These are phyloP conservation scores for Alligator mississippiensis DNA, from an alignment of 2,113 vertebrate genomes.

Conservation along the genomic window DNA sequence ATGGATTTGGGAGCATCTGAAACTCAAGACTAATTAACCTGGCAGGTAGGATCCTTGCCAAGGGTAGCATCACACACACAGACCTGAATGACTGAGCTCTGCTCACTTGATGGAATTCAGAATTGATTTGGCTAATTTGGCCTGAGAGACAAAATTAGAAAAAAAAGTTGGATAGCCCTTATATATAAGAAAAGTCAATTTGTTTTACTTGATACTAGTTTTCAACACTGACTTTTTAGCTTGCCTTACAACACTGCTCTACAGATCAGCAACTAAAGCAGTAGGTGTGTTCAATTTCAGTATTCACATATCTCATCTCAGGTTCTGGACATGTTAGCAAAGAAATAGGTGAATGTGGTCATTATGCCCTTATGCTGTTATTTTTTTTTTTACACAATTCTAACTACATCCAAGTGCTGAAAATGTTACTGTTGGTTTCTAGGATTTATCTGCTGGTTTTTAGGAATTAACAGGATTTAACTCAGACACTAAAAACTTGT, in stretches of 20 bases:
- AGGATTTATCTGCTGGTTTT: not conserved
- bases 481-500: fast-evolving
- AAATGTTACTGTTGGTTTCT: not conserved
- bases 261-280: not conserved
- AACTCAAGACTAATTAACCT: too few species aligned
- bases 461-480: too few species aligned
- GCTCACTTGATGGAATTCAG: too few species aligned
- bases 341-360: not conserved
- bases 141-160: too few species aligned
- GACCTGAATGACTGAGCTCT: too few species aligned
- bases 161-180: too few species aligned
- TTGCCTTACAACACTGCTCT: not conserved
- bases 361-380: not conserved
- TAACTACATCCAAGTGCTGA: not conserved
- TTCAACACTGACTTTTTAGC: not conserved
- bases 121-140: too few species aligned
- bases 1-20: too few species aligned
- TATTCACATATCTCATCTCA: not conserved
- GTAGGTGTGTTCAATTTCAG: not conserved
- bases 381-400: not conserved
- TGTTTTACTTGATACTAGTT: not conserved
- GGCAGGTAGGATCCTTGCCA: too few species aligned
- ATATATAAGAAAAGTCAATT: not conserved
- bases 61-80: too few species aligned
- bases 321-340: not conserved